Conservation (phyloP, 1,140 invertebrate genomes). For the Trachymyrmex septentrionalis region DNA sequence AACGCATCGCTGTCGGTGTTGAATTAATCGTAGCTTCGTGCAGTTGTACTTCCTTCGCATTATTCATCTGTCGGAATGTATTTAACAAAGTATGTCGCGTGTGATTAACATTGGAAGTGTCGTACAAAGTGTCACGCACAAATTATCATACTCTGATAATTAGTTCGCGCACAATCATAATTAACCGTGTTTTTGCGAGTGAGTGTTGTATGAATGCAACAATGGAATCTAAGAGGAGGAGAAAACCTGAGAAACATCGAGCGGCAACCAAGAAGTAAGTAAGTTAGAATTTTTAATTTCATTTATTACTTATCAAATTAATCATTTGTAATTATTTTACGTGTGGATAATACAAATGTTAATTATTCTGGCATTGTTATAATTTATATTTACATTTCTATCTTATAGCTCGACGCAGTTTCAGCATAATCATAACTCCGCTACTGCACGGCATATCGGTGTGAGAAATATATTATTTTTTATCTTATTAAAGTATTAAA, state of each 20-base stretch:
- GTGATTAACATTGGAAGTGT: not conserved
- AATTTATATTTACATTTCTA: slow-evolving; percentile 5
- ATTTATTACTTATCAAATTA: not conserved
- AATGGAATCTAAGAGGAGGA: not conserved
- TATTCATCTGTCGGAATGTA: not conserved
- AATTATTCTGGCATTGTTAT: not conserved
- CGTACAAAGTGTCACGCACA: not conserved
- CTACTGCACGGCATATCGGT: not conserved
- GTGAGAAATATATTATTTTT: not conserved
- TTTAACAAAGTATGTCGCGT: not conserved
- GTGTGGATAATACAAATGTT: not conserved
- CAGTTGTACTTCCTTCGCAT: not conserved
- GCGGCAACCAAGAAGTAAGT: not conserved
- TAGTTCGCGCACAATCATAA: not conserved
- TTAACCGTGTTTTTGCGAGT: not conserved
- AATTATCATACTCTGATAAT: not conserved
- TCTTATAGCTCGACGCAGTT: not conserved
- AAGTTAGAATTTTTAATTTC: slow-evolving; percentile 5
- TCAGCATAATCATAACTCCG: not conserved
- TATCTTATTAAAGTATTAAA: not conserved
- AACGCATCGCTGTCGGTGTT: not conserved
- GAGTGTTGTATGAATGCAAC: not conserved
- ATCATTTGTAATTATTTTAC: slow-evolving; percentile 3
- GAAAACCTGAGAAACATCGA: not conserved
- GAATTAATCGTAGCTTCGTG: not conserved